A percentile compares a stretch with the other conserved stretches of the same genome.
These are phyloP conservation scores for Delichon dasypus DNA, from an alignment of 2,797 vertebrate genomes.

Conservation along the genomic window DNA sequence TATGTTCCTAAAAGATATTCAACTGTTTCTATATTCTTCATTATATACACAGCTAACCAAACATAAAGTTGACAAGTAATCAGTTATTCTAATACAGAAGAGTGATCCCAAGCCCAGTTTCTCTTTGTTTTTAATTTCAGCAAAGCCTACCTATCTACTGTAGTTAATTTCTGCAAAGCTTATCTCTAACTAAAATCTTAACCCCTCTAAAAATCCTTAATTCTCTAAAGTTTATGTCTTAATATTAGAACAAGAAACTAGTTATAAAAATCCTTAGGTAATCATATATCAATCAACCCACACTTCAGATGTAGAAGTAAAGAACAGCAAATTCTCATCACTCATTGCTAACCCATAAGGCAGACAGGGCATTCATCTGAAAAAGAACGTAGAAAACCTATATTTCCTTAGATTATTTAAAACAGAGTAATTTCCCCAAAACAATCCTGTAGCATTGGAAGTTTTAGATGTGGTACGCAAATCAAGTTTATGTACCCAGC, in stretches of 20 bases:
- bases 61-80: too few relatives aligned
- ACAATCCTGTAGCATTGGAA: neutral
- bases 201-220: too few relatives aligned
- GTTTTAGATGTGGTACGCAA: neutral
- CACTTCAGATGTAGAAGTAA: neutral
- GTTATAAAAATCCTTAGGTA: neutral
- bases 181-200: too few relatives aligned
- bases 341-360: neutral
- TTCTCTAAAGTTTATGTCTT: too few relatives aligned
- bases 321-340: neutral
- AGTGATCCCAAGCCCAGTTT: too few relatives aligned
- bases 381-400: neutral
- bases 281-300: neutral
- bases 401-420: neutral
- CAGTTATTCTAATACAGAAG: too few relatives aligned
- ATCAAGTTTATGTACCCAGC: neutral
- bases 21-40: too few relatives aligned
- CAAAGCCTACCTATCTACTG: too few relatives aligned
- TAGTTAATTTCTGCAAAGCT: too few relatives aligned
- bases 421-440: neutral
- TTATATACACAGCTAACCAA: too few relatives aligned
- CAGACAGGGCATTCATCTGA: neutral
- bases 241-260: neutral
- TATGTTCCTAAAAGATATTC: too few relatives aligned
- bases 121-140: too few relatives aligned